phyloP scores from a whole-genome alignment of 2,113 vertebrate genomes.

The Naja naja region DNA sequence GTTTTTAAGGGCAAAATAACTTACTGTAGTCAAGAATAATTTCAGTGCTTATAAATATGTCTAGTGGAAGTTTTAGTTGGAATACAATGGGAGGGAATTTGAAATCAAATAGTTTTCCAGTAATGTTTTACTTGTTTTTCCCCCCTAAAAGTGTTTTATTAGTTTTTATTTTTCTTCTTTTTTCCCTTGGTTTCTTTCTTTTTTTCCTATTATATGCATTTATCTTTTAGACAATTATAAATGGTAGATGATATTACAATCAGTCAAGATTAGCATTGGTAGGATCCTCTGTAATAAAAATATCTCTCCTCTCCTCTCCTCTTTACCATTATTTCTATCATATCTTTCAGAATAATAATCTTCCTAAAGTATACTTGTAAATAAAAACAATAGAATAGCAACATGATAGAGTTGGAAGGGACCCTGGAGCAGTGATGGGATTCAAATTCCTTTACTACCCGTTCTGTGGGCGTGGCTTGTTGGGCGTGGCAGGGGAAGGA shows the following conservation, averaged over 20 bases:
- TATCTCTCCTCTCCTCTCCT: background rate
- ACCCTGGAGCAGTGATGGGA: too few species aligned
- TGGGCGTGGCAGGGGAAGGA: too few species aligned
- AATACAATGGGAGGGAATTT: background rate
- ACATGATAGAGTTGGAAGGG: too few species aligned
- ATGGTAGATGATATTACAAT: background rate
- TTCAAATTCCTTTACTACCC: too few species aligned
- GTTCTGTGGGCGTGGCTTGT: too few species aligned
- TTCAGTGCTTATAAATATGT: background rate
- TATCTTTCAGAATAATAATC: background rate
- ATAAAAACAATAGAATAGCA: background rate
- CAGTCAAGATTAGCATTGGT: background rate
- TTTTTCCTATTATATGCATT: background rate
- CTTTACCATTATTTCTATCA: background rate
- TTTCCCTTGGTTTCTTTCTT: background rate
- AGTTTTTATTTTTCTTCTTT: background rate
- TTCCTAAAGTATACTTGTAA: background rate
- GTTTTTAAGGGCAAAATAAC: background rate
- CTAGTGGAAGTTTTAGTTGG: background rate
- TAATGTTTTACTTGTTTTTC: background rate
- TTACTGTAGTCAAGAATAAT: background rate
- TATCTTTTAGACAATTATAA: background rate
- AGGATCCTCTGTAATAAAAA: background rate
- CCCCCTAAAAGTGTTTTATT: background rate
- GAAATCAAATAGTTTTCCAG: background rate